Percentiles rank a stretch among this genome's conserved stretches.
These are phyloP conservation scores for Melopsittacus undulatus DNA, from an alignment of 2,797 vertebrate species.

Conservation along the genomic window DNA sequence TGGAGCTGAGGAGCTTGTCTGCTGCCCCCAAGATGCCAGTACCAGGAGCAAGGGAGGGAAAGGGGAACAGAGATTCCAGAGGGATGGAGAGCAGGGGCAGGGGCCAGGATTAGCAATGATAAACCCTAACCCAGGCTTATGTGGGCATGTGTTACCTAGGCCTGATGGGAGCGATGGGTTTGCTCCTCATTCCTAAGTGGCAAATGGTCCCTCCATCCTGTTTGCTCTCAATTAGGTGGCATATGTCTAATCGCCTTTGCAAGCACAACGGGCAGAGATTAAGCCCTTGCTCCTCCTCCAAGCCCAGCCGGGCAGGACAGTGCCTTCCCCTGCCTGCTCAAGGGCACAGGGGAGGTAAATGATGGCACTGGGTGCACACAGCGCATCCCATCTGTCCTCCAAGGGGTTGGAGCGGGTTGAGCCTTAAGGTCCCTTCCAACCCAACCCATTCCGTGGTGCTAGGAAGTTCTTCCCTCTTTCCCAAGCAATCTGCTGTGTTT, in stretches of 20 bases:
- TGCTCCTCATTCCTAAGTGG: constrained; percentile 65
- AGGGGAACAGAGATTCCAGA: background rate
- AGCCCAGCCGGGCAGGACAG: background rate
- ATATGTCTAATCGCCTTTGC: constrained; percentile 72
- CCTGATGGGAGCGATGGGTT: background rate
- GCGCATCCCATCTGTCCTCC: background rate
- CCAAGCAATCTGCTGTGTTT: background rate
- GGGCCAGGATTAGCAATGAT: background rate
- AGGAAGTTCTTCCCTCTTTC: background rate
- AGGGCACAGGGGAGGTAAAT: background rate
- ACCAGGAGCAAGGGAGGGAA: background rate
- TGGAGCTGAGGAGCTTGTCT: background rate
- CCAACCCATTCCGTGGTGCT: background rate
- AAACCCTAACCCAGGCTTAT: constrained; percentile 37
- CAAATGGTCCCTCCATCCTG: constrained; percentile 64
- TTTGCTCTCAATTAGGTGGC: constrained; percentile 66
- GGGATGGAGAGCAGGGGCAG: background rate
- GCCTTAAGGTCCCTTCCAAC: background rate
- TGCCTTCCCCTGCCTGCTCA: background rate
- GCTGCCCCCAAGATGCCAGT: background rate
- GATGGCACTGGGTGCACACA: background rate
- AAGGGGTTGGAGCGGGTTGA: background rate
- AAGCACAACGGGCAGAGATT: constrained; percentile 11
- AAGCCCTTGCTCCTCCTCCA: constrained; percentile 12
- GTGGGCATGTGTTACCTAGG: background rate